Evolutionary conservation across 2,113 vertebrate species (phyloP), one percentile per base, ranked within the genome.

Genomic region (Asarcornis scutulata): DNA sequence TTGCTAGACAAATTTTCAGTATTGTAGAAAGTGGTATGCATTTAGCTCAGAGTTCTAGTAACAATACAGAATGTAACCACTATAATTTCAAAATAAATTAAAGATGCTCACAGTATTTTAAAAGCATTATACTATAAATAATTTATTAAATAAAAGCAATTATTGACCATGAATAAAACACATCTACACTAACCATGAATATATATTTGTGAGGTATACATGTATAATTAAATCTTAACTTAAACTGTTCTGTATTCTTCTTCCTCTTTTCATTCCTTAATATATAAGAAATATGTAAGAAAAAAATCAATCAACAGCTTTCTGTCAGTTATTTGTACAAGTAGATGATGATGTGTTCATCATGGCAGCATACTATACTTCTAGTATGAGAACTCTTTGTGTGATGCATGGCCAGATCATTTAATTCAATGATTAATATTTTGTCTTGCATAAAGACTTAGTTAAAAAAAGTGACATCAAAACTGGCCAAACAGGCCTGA

Each of bases 381-480:
- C 46, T 48, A 48, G 20, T 48, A 48, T 48, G 46, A 48, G 10
- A 44, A 55, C 67, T 62, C 58, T 64, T 62, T 53, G 50, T 48
- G 79, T 88, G 86, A 95, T 71, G 27, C 76, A 94, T 63, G 46
- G 52, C 36, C 89, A 96, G 88, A 97, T 91, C 59, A 83, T 66
- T 59, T 56, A 76, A 93, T 90, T 86, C 21, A 75, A n/a, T 90
- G 80, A 91, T 73, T 96, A 95, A 89, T 91, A 96, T 82, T 90
- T 89, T 96, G 67, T 23, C 80, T 91, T 58, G 13, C 42, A 87
- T 69, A 52, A 56, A 66, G 63, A 75, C 23, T 75, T 9, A 96
- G 68, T 97, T 86, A 92, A 93, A 25, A 87, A 27, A 85, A 86
- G 93, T 97, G 80, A 93, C 52, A 66, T 91, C 22, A 91, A 95